A percentile compares a stretch with the other conserved stretches of the same genome.
These are phyloP conservation scores for Cheilosia vernalis DNA, from an alignment of 2,888 invertebrate species.

Conservation along the genomic window DNA sequence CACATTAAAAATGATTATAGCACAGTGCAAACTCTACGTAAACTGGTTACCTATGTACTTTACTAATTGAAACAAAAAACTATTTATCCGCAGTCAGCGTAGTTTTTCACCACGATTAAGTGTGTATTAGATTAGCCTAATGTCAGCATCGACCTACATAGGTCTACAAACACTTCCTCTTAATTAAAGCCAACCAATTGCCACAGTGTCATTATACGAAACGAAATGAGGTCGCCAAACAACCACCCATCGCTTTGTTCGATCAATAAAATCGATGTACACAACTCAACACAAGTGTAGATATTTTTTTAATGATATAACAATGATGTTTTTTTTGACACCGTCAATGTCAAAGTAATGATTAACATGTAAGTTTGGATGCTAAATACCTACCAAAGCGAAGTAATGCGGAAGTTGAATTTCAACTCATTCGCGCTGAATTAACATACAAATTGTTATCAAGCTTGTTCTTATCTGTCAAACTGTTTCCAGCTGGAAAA, in stretches of 20 bases:
- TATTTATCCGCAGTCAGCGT: too few species aligned
- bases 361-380: background rate
- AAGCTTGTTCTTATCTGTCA: background rate
- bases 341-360: slow-evolving; percentile 7
- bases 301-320: slow-evolving; percentile 2
- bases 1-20: too few species aligned
- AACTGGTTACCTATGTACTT: too few species aligned
- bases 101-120: too few species aligned
- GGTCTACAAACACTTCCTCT: too few species aligned
- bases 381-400: too few species aligned
- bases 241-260: background rate
- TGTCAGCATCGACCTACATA: too few species aligned
- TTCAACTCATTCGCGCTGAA: background rate
- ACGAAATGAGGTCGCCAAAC: background rate
- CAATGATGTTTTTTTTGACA: background rate
- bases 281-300: background rate
- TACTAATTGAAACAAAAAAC: too few species aligned
- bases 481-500: background rate
- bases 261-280: background rate
- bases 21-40: too few species aligned
- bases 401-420: slow-evolving; percentile 20
- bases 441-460: background rate
- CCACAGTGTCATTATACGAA: background rate
- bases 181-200: background rate
- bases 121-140: too few species aligned